Conservation (phyloP, 2,113 vertebrate genomes). For the Pluvialis apricaria region DNA sequence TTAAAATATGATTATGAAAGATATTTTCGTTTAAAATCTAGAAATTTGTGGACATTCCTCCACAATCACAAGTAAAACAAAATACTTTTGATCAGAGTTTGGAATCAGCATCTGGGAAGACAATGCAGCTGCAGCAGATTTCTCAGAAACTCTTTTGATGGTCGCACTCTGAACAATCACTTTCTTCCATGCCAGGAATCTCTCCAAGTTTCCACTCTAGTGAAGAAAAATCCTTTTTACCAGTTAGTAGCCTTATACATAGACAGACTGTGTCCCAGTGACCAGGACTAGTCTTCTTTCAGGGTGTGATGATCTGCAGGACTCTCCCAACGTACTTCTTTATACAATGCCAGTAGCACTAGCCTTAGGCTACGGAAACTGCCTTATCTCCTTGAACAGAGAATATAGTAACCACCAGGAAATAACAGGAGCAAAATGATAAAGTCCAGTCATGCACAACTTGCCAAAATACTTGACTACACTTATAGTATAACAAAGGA, state of each 20-base stretch:
- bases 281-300: constrained; percentile 12
- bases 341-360: not conserved
- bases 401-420: not conserved
- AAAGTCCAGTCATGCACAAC: not conserved
- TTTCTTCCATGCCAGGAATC: not conserved
- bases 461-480: not conserved
- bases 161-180: not conserved
- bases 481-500: not conserved
- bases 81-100: not conserved
- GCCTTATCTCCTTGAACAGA: constrained; percentile 1
- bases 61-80: not conserved
- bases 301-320: not conserved
- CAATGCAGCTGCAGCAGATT: not conserved
- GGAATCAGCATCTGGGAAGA: not conserved
- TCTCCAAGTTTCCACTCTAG: not conserved
- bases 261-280: not conserved
- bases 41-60: not conserved
- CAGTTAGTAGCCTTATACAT: not conserved
- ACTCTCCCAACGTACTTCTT: constrained; percentile 5
- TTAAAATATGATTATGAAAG: not conserved
- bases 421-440: not conserved
- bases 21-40: not conserved
- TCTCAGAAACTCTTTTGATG: not conserved
- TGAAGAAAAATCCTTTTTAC: not conserved
- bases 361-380: constrained; percentile 10